A percentile compares a stretch with the other conserved stretches of the same genome.
Evolutionary conservation across 2,888 invertebrate species (phyloP).

Genomic region (Rhodophaea formosa): DNA sequence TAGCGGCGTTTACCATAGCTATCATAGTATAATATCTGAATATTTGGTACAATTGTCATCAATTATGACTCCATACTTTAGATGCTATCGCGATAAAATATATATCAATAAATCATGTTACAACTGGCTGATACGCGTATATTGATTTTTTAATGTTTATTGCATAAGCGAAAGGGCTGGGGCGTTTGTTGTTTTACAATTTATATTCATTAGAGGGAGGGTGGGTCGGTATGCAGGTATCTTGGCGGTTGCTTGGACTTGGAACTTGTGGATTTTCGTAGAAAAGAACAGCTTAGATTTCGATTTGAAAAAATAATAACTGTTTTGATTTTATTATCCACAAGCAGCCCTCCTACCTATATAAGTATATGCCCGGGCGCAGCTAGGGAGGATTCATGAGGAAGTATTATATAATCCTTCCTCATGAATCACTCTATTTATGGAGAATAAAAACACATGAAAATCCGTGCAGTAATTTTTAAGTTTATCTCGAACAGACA

Average conservation of each 20-base stretch:
- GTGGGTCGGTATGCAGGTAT: slow-evolving; percentile 20
- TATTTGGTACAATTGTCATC: slow-evolving; percentile 66
- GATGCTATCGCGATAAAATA: slow-evolving; percentile 76
- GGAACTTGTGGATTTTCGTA: neutral
- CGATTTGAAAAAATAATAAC: neutral
- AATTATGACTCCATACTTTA: slow-evolving; percentile 74
- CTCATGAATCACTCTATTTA: no score
- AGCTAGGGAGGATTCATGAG: no score
- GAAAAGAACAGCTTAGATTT: neutral
- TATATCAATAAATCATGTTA: slow-evolving; percentile 74
- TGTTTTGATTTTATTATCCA: no score
- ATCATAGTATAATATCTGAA: slow-evolving; percentile 36
- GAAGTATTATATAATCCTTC: no score
- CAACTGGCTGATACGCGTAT: slow-evolving; percentile 66
- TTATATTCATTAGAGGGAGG: slow-evolving; percentile 70
- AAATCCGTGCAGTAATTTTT: no score
- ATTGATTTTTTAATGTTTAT: slow-evolving; percentile 77
- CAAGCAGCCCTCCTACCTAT: no score
- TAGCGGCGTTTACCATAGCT: slow-evolving; percentile 26
- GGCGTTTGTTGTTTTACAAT: slow-evolving; percentile 62
- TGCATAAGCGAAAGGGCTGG: slow-evolving; percentile 61
- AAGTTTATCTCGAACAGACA: no score
- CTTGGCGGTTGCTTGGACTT: neutral
- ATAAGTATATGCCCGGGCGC: no score
- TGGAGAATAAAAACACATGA: no score